Base-by-base conservation (phyloP, 1,140 invertebrate species). In the Artemia franciscana region DNA sequence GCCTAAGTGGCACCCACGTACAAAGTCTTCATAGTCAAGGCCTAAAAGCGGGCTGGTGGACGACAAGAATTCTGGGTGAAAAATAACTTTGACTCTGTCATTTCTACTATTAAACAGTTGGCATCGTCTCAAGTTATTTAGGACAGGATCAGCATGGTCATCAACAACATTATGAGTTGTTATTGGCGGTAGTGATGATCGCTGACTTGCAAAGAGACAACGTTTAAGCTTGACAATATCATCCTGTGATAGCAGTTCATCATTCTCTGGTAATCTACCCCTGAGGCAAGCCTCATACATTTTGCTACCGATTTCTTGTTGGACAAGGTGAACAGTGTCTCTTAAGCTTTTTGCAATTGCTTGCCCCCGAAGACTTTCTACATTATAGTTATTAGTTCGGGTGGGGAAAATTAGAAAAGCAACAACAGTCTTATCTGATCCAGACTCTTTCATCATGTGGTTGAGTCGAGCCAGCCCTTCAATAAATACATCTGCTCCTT, bases 341-440 rank as follows among this genome's bases (percentile, higher is more conserved):
- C 88, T 78, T 23, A 99, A 76, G 67, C 91, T 88, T 77, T 99
- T 99, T 3, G 92, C 92, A 65, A 87, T 91, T 0, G 96, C 95
- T 76, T 98, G 94, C 0, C 95, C 96, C 64, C 91, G 76, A 2
- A 99, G 75, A 61, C 91, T 96, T 71, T 99, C 96, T 4, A 99
- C 93, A 71, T 99, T 99, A 73, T 98, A 99, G 74, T 98, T 98
- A 72, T 97, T 96, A 0, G 93, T 97, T 70, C 82, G 84, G 1
- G 94, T 85, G 4, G 96, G 96, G 74, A 99, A 98, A 65, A 99
- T 99, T 5, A 99, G 78, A 73, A 99, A 99, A 59, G 94, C 95
- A 30, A 98, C 85, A 0, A 99, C 88, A 0, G 96, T 99, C 61
- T 84, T 80, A 62, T 98, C 91, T 1, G 88, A 86, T 57, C 81